Percentiles rank a stretch among this genome's conserved stretches.
phyloP scores from a whole-genome alignment of 2,797 vertebrate species.

The Alca torda region DNA sequence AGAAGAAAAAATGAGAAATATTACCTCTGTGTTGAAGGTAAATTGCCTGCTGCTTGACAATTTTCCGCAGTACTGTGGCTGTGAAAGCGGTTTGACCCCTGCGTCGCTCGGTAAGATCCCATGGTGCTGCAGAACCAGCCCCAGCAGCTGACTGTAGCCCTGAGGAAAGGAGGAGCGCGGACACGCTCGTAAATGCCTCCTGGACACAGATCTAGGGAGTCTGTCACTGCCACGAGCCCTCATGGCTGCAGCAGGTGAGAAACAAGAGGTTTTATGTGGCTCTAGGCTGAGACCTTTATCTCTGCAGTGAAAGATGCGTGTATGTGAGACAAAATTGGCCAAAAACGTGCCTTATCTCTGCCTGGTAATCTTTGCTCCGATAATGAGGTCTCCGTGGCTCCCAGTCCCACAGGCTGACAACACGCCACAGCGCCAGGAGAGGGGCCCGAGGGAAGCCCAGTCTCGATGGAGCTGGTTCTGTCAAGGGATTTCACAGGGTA shows the following conservation, averaged over 20 bases:
- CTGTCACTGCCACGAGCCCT: not conserved
- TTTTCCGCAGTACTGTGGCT: not conserved
- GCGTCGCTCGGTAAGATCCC: fast-evolving
- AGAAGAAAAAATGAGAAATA: too few relatives aligned
- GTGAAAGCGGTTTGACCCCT: not conserved
- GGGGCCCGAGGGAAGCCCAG: not conserved
- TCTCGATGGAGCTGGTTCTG: not conserved
- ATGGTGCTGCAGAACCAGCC: not conserved
- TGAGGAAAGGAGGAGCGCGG: not conserved
- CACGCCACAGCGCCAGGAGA: not conserved
- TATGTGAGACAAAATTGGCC: not conserved
- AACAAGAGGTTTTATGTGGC: not conserved
- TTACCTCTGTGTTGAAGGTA: not conserved
- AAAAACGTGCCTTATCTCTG: not conserved
- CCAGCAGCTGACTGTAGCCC: not conserved
- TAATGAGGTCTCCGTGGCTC: not conserved
- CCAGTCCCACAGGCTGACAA: not conserved
- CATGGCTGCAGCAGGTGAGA: not conserved
- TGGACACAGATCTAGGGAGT: fast-evolving
- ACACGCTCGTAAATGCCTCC: not conserved
- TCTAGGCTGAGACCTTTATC: not conserved
- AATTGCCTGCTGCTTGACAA: not conserved
- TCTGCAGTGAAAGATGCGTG: not conserved
- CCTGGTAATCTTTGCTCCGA: not conserved
- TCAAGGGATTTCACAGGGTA: not conserved